These are phyloP conservation scores for Agapostemon virescens DNA, from an alignment of 2,888 invertebrate species.

Conservation along the genomic window DNA sequence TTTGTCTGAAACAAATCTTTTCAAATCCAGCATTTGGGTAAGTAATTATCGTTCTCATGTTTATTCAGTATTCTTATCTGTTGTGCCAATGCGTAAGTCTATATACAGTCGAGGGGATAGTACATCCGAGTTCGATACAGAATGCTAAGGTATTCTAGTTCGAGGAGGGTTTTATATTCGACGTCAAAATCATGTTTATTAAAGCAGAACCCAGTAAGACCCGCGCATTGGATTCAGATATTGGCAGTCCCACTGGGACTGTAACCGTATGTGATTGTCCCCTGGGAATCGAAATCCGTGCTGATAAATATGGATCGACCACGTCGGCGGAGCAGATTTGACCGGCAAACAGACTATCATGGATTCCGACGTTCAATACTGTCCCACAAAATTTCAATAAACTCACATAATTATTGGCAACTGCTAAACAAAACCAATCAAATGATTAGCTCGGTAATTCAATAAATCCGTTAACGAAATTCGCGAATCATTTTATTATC, in stretches of 20 bases:
- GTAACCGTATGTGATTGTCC: slow-evolving; percentile 24
- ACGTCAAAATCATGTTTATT: slow-evolving; percentile 26
- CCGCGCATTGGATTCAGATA: slow-evolving; percentile 30
- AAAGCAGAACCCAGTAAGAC: slow-evolving; percentile 21
- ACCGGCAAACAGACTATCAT: slow-evolving; percentile 27
- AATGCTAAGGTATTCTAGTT: not conserved
- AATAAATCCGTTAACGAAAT: not conserved
- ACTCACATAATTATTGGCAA: slow-evolving; percentile 23
- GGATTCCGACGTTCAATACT: not conserved
- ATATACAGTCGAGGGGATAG: not conserved
- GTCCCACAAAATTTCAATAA: slow-evolving; percentile 40
- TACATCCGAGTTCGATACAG: not conserved
- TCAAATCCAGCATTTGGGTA: not conserved
- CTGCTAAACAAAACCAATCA: slow-evolving; percentile 10
- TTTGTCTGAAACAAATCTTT: not conserved
- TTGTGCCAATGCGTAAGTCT: not conserved
- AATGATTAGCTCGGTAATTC: slow-evolving; percentile 24
- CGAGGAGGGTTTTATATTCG: not conserved
- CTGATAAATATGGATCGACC: slow-evolving; percentile 9
- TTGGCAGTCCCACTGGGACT: slow-evolving; percentile 11
- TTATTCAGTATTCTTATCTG: not conserved
- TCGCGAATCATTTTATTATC: not conserved
- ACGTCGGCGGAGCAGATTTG: slow-evolving; percentile 10
- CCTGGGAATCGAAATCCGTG: slow-evolving; percentile 24
- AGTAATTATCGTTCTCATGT: not conserved